phyloP scores from a whole-genome alignment of 1,140 invertebrate genomes.

The Gonatopus flavifemur region DNA sequence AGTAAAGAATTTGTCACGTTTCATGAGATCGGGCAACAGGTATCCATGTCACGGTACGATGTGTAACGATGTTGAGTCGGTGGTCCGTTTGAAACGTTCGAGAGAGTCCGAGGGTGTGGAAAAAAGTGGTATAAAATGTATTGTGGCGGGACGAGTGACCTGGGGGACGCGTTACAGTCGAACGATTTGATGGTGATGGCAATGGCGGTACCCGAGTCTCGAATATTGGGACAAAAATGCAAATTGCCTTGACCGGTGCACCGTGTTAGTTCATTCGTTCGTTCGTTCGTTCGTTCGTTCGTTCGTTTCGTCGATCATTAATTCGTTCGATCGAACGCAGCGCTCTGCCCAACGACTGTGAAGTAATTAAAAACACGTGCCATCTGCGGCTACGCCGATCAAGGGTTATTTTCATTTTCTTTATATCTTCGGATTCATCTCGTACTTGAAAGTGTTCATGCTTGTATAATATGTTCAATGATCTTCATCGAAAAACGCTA shows the following conservation, averaged over 20 bases:
- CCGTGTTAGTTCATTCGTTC: constrained; percentile 14
- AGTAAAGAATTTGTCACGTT: no score
- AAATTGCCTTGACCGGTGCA: constrained; percentile 39
- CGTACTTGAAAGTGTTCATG: no score
- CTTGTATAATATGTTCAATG: no score
- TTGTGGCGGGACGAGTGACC: background rate
- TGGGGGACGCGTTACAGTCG: constrained; percentile 18
- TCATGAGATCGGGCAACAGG: constrained; percentile 22
- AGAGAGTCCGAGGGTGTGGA: background rate
- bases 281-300: no score
- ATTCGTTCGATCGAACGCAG: no score
- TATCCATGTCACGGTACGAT: constrained; percentile 1
- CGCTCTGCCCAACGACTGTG: constrained; percentile 19
- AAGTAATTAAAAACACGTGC: constrained; percentile 50
- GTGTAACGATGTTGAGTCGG: constrained; percentile 15
- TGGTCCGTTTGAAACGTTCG: background rate
- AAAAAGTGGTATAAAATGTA: constrained; percentile 2
- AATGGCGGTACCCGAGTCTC: no score
- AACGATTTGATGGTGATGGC: constrained; percentile 9
- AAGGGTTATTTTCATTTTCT: no score
- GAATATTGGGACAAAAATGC: constrained; percentile 53
- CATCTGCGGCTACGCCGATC: constrained; percentile 24
- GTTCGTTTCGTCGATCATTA: no score
- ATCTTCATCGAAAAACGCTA: no score
- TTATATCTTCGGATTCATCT: no score